These are phyloP conservation scores for Antennarius striatus DNA, from an alignment of 2,113 vertebrate genomes.

Conservation along the genomic window DNA sequence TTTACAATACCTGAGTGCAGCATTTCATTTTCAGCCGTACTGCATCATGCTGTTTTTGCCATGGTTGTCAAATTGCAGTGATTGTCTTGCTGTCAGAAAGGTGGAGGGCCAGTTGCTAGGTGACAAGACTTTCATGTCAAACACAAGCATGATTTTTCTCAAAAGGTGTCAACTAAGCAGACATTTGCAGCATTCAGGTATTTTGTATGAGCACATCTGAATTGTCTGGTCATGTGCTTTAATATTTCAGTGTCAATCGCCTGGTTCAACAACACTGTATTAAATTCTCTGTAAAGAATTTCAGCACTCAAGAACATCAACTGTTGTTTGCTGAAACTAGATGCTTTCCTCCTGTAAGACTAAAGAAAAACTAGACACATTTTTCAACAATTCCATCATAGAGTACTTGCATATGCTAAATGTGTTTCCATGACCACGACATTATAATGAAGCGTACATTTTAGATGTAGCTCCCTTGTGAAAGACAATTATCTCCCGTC, in stretches of 20 bases:
- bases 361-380: neutral
- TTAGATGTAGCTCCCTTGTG: conserved; percentile 1
- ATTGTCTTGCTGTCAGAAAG: conserved; percentile 56
- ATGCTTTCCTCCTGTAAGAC: neutral
- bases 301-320: too few species aligned
- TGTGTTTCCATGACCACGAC: neutral
- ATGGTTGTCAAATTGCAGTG: conserved; percentile 46
- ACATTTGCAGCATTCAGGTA: conserved; percentile 36
- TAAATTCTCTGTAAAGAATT: too few species aligned
- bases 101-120: conserved; percentile 75
- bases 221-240: neutral
- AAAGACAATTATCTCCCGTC: conserved; percentile 30
- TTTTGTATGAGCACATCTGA: conserved; percentile 1
- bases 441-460: conserved; percentile 19
- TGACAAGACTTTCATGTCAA: conserved; percentile 63
- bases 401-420: neutral
- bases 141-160: conserved; percentile 36
- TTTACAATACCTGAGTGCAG: conserved; percentile 14
- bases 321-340: too few species aligned
- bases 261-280: too few species aligned
- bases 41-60: conserved; percentile 30
- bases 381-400: too few species aligned
- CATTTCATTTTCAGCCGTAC: conserved; percentile 21
- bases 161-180: conserved; percentile 39
- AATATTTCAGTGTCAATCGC: too few species aligned